Percentiles rank a stretch among this genome's conserved stretches.
Conservation (phyloP, 2,113 vertebrate species). For the Lucifuga dentata region DNA sequence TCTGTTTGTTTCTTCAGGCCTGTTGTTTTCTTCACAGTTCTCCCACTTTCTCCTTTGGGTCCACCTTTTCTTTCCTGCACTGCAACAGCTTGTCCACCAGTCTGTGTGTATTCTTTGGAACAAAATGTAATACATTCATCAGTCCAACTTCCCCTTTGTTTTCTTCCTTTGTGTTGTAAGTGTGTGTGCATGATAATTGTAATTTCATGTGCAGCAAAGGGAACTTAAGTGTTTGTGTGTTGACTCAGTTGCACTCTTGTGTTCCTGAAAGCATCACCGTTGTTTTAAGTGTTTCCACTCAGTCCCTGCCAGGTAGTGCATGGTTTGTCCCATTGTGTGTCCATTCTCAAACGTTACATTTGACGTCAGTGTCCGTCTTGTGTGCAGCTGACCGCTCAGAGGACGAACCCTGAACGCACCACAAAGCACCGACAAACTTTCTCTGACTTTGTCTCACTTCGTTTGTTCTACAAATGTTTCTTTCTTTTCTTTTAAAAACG, state of each 20-base stretch:
- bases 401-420: constrained; percentile 13
- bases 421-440: constrained; percentile 25
- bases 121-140: not conserved
- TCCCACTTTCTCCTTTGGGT: not conserved
- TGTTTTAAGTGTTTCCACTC: no score
- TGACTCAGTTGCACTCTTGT: no score
- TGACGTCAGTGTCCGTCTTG: constrained; percentile 67
- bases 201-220: constrained; percentile 1
- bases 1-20: not conserved
- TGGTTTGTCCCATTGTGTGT: no score
- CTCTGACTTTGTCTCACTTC: not conserved
- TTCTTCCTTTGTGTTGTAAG: not conserved
- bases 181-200: no score
- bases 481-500: constrained; percentile 38
- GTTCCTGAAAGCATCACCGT: no score
- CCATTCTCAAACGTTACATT: not conserved
- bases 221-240: not conserved
- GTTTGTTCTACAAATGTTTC: constrained; percentile 55
- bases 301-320: no score
- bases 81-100: no score
- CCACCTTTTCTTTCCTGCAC: not conserved
- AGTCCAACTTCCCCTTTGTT: constrained; percentile 47
- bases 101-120: not conserved
- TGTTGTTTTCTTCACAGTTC: not conserved
- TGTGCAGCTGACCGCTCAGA: constrained; percentile 27